These are phyloP conservation scores for Myodes glareolus DNA, from an alignment of 2,113 vertebrate genomes.

Conservation along the genomic window DNA sequence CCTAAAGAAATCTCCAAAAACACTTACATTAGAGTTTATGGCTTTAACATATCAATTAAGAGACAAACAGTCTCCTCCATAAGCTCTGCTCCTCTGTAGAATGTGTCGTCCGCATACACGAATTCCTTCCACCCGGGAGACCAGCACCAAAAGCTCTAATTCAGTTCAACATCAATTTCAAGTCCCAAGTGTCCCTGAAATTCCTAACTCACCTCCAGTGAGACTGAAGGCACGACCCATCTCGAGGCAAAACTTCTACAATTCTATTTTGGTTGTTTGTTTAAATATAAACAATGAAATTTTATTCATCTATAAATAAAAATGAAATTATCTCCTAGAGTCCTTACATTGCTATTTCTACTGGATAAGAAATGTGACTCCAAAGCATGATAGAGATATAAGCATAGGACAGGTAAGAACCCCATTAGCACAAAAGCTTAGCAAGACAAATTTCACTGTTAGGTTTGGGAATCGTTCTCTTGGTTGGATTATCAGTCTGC, in stretches of 20 bases:
- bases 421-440: neutral
- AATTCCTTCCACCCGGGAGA: neutral
- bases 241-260: neutral
- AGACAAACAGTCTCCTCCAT: neutral
- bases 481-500: neutral
- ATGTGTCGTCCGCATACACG: neutral
- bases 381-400: neutral
- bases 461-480: neutral
- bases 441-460: neutral
- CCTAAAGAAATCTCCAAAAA: neutral
- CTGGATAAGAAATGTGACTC: neutral
- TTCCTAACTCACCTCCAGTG: neutral
- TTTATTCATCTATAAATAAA: neutral
- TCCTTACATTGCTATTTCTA: neutral
- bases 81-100: neutral
- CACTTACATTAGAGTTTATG: neutral
- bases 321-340: neutral
- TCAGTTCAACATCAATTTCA: neutral
- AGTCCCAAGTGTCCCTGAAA: neutral
- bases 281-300: neutral
- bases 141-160: neutral
- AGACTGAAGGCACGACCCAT: neutral
- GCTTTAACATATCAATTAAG: neutral
- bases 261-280: neutral
- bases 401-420: too few species aligned